A percentile compares a stretch with the other conserved stretches of the same genome.
Evolutionary conservation across 2,797 vertebrate genomes (phyloP).

Genomic region (Menidia menidia): DNA sequence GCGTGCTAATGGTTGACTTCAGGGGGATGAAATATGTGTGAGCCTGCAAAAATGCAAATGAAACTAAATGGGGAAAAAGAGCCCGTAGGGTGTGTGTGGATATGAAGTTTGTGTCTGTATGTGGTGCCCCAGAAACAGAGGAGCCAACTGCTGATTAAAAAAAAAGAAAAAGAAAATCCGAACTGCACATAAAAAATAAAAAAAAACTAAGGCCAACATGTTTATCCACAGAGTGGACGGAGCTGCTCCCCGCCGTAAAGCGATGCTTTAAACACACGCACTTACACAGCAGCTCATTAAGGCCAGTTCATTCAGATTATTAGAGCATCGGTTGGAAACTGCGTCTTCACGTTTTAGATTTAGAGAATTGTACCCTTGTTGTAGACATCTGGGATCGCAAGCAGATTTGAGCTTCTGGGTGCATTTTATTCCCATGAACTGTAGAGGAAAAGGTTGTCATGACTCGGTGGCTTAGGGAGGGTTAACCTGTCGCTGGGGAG

Average conservation of each 20-base stretch:
- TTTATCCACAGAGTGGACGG: neutral
- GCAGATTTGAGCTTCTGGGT: neutral
- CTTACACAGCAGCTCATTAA: conserved; percentile 21
- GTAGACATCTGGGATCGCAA: neutral
- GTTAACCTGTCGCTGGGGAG: no score
- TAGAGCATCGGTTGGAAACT: conserved; percentile 16
- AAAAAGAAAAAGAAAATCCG: conserved; percentile 6
- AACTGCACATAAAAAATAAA: conserved; percentile 23
- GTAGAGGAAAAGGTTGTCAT: no score
- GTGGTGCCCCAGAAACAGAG: conserved; percentile 8
- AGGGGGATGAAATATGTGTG: neutral
- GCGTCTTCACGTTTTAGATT: neutral
- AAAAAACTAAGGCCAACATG: neutral
- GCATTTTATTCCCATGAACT: no score
- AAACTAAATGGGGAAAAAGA: neutral
- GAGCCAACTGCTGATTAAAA: conserved; percentile 29
- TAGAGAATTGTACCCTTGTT: neutral
- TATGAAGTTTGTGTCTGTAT: neutral
- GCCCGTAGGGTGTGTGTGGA: neutral
- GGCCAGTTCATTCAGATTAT: conserved; percentile 40
- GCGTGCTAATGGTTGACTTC: neutral
- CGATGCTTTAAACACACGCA: conserved; percentile 18
- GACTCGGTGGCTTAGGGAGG: no score
- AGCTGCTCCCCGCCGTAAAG: conserved; percentile 2
- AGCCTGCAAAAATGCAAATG: neutral